Percentiles rank a stretch among this genome's conserved stretches.
These are phyloP conservation scores for Cephalotes varians DNA, from an alignment of 2,888 invertebrate species.

Conservation along the genomic window DNA sequence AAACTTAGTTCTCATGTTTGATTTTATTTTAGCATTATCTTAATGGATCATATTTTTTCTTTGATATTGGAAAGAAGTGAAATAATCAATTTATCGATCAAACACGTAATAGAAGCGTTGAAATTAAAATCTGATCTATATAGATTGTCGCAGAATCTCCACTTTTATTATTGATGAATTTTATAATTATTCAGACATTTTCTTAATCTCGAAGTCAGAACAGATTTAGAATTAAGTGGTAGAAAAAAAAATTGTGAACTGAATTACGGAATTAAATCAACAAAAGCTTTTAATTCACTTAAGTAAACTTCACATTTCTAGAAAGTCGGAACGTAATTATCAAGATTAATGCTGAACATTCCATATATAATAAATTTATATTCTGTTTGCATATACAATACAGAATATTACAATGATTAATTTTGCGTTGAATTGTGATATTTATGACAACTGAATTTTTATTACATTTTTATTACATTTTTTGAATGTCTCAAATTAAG, in stretches of 20 bases:
- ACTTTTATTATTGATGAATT: background rate
- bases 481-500: background rate
- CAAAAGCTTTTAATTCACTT: background rate
- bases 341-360: slow-evolving; percentile 8
- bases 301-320: background rate
- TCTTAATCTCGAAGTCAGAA: background rate
- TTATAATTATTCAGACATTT: slow-evolving; percentile 4
- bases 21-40: slow-evolving; percentile 11
- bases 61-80: background rate
- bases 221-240: background rate
- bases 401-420: slow-evolving; percentile 6
- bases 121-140: background rate
- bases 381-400: background rate
- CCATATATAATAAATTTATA: slow-evolving; percentile 12
- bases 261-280: slow-evolving; percentile 2
- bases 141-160: background rate
- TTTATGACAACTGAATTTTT: slow-evolving; percentile 5
- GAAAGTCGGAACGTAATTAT: background rate
- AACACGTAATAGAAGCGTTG: background rate
- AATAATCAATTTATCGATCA: background rate
- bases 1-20: background rate
- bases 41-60: background rate
- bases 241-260: background rate
- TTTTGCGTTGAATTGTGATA: background rate
- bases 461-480: slow-evolving; percentile 23